Evolutionary conservation across 53 echinoderm and acorn worm genomes (phyloP).

Genomic region (Hippasteria phrygiana): DNA sequence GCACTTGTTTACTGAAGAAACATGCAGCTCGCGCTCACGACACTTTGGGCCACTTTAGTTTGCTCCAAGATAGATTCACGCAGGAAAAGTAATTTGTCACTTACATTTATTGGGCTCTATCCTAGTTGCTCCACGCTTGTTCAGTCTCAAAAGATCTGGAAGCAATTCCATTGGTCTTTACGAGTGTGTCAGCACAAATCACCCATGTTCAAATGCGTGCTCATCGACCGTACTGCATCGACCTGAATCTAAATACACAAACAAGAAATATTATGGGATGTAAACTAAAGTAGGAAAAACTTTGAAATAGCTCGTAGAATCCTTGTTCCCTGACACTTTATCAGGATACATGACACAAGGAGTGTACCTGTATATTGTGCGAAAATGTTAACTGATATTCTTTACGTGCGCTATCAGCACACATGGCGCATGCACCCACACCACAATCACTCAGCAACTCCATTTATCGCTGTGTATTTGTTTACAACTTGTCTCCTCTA

Average conservation of each 20-base stretch:
- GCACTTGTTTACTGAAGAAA: constrained; percentile 19
- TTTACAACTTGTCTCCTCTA: too few species aligned
- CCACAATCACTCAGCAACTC: too few species aligned
- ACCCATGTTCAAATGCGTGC: neutral
- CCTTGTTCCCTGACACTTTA: too few species aligned
- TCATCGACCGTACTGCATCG: neutral
- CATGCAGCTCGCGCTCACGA: neutral
- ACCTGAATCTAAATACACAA: neutral
- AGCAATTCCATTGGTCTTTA: neutral
- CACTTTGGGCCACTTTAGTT: constrained; percentile 35
- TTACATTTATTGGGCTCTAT: neutral
- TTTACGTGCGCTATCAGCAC: too few species aligned
- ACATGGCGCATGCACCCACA: too few species aligned
- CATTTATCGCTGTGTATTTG: too few species aligned
- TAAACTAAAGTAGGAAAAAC: too few species aligned
- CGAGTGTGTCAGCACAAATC: neutral
- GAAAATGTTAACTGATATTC: too few species aligned
- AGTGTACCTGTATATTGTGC: too few species aligned
- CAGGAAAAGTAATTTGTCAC: constrained; percentile 16
- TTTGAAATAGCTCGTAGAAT: too few species aligned
- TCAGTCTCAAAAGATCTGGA: neutral
- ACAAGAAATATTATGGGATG: neutral
- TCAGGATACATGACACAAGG: too few species aligned
- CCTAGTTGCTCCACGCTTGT: constrained; percentile 2
- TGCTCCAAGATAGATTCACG: neutral